Conservation (phyloP, 1,140 invertebrate species). For the Plodia interpunctella region DNA sequence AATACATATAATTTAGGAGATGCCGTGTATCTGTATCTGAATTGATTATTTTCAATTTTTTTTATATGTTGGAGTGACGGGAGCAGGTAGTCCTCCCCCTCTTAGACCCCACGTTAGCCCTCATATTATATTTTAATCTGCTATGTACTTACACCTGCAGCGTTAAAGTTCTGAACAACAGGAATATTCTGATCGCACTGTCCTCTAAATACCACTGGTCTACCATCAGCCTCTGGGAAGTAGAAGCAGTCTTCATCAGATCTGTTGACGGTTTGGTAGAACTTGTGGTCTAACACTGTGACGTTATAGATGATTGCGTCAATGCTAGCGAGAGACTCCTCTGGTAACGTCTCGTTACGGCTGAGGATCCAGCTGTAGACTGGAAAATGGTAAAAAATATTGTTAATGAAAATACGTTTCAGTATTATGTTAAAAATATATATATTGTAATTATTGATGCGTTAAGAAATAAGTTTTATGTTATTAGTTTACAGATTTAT, state of each 20-base stretch:
- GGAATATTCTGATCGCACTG: conserved; percentile 42
- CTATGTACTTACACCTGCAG: conserved; percentile 29
- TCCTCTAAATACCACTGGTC: conserved; percentile 38
- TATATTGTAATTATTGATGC: too few species aligned
- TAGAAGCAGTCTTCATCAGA: conserved; percentile 40
- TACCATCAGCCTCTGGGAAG: conserved; percentile 30
- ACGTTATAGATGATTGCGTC: conserved; percentile 29
- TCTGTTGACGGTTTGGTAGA: conserved; percentile 40
- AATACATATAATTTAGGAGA: too few species aligned
- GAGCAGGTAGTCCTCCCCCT: too few species aligned
- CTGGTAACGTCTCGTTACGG: conserved; percentile 31
- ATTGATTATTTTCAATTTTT: too few species aligned
- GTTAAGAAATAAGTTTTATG: too few species aligned
- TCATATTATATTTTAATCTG: too few species aligned
- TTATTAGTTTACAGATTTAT: too few species aligned
- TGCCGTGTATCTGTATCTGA: too few species aligned
- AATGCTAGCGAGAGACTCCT: conserved; percentile 26
- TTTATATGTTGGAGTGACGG: too few species aligned
- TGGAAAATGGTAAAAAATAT: conserved; percentile 21
- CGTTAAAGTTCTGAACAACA: conserved; percentile 36
- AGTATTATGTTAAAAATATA: too few species aligned
- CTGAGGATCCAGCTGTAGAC: conserved; percentile 62
- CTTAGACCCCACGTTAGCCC: too few species aligned
- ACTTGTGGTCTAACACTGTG: conserved; percentile 38
- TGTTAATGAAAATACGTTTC: too few species aligned